Evolutionary conservation across 1,140 invertebrate species (phyloP), one percentile per base, ranked within the genome.

Genomic region (Eufriesea mexicana): DNA sequence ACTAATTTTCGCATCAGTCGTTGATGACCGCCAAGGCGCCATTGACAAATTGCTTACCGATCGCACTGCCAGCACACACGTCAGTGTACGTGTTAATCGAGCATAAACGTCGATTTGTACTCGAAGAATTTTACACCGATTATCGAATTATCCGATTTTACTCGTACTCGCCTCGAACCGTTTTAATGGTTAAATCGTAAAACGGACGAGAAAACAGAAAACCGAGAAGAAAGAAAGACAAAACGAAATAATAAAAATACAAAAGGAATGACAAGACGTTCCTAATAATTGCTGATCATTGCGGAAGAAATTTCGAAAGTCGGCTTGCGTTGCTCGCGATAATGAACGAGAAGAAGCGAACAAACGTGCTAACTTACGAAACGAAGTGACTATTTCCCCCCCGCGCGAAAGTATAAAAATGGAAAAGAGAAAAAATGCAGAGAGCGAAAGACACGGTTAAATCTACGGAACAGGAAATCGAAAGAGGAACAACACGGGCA

Each of bases 181-280:
- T 80, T 73, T 64, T 68, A 80, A 54, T 28, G 68, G 47, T 51
- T 73, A 20, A 64, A 80, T 73, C 57, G 16, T n/a, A n/a, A n/a
- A n/a, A n/a, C n/a, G 0, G 14, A 23, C 16, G 2, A 7, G n/a
- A 51, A 28, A 18, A 42, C 42, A 4, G n/a, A 42, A 18, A 42
- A 28, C 5, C 0, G 49, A 2, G 5, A 25, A 45, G 20, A 1
- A 25, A 14, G 35, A 9, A 25, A 7, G 5, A 35, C 35, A 4
- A 35, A 35, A 28, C 16, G 2, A 7, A 42, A 51, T 16, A 20
- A 42, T 55, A 7, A n/a, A 49, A 18, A 42, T 23, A 2, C 0
- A 49, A 2, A 10, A 42, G 25, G 20, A 1, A 25, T 8, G 35
- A 16, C 20, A 4, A 4, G 10, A 4, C n/a, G 28, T 25, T 16